phyloP scores from a whole-genome alignment of 2,888 invertebrate genomes.

The Cancer borealis region DNA sequence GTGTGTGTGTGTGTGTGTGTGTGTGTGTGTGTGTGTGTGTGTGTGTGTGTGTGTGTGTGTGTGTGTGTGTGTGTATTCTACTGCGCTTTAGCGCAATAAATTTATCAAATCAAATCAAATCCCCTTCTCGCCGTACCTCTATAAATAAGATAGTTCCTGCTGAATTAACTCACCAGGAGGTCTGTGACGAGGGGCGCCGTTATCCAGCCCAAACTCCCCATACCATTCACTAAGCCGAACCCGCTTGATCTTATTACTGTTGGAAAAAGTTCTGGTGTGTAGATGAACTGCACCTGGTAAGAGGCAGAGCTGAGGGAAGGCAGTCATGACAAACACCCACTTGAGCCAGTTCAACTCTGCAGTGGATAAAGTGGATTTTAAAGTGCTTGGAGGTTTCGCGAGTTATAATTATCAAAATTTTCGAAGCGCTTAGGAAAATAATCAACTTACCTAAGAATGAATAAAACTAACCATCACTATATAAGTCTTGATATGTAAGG shows the following conservation, averaged over 20 bases:
- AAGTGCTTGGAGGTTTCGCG: background rate
- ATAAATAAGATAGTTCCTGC: no score
- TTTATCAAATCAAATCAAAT: no score
- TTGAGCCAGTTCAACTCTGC: constrained; percentile 63
- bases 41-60: no score
- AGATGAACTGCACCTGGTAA: constrained; percentile 66
- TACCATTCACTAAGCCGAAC: constrained; percentile 61
- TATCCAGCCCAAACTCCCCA: constrained; percentile 53
- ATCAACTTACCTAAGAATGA: background rate
- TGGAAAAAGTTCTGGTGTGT: constrained; percentile 72
- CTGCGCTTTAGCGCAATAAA: no score
- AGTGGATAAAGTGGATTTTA: background rate
- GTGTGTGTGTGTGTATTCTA: no score
- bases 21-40: constrained; percentile 8
- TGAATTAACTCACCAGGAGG: constrained; percentile 57
- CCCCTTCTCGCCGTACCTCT: no score
- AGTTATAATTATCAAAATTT: background rate
- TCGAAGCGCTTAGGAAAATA: background rate
- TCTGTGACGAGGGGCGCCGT: constrained; percentile 69
- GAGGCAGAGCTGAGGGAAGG: constrained; percentile 48
- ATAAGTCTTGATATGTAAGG: background rate
- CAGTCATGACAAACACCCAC: constrained; percentile 71
- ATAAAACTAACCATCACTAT: background rate
- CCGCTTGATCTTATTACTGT: constrained; percentile 67
- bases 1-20: constrained; percentile 11